Evolutionary conservation across 1,140 invertebrate species (phyloP).

Genomic region (Drosophila miranda): DNA sequence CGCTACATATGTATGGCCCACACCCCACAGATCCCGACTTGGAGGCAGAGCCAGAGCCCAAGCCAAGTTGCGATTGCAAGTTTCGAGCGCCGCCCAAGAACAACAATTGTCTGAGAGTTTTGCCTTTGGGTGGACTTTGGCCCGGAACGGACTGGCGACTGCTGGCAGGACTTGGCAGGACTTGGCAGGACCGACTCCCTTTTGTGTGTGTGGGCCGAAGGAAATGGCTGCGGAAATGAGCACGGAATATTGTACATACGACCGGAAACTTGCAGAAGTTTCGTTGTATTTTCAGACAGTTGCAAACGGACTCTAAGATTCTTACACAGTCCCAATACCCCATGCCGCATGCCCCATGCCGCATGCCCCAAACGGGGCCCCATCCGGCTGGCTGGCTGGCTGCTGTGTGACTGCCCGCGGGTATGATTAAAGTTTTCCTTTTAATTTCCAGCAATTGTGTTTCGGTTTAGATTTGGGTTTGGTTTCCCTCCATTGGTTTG

Average conservation of each 20-base stretch:
- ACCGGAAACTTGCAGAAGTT: slow-evolving; percentile 78
- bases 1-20: slow-evolving; percentile 50
- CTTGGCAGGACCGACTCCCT: slow-evolving; percentile 44
- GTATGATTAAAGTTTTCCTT: slow-evolving; percentile 80
- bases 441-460: slow-evolving; percentile 80
- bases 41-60: slow-evolving; percentile 33
- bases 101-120: slow-evolving; percentile 62
- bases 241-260: slow-evolving; percentile 79
- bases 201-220: slow-evolving; percentile 43
- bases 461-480: slow-evolving; percentile 76
- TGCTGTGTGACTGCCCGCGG: slow-evolving; percentile 53
- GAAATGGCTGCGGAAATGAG: slow-evolving; percentile 78
- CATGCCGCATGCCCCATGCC: no score
- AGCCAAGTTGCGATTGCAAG: slow-evolving; percentile 58
- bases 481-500: slow-evolving; percentile 10
- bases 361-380: not conserved
- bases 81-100: slow-evolving; percentile 62
- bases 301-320: slow-evolving; percentile 56
- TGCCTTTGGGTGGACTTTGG: slow-evolving; percentile 3
- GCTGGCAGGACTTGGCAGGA: slow-evolving; percentile 36
- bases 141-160: slow-evolving; percentile 14
- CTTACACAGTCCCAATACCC: slow-evolving; percentile 7
- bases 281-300: slow-evolving; percentile 77
- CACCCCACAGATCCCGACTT: no score
- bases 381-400: slow-evolving; percentile 10